Percentiles rank a stretch among this genome's conserved stretches.
Conservation (phyloP, 2,797 vertebrate species). For the Podarcis siculus region DNA sequence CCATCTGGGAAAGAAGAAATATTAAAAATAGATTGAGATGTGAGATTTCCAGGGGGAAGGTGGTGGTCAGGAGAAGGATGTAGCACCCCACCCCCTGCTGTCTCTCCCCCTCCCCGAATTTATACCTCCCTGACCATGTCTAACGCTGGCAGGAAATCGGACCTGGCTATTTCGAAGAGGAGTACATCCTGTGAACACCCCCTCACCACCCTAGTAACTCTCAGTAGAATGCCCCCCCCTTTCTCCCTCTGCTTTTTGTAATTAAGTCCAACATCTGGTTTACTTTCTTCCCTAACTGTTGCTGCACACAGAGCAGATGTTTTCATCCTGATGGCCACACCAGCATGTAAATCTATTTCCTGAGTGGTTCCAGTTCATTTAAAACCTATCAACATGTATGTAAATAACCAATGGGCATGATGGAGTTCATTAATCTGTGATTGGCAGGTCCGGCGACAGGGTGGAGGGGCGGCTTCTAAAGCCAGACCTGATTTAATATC, state of each 20-base stretch:
- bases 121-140: not conserved
- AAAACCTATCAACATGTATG: not conserved
- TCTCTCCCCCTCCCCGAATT: not conserved
- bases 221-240: not conserved
- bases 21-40: not conserved
- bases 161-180: not conserved
- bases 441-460: not conserved
- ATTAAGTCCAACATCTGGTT: slow-evolving; percentile 20
- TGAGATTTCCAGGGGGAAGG: no score
- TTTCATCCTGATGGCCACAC: not conserved
- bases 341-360: not conserved
- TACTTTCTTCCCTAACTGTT: not conserved
- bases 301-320: slow-evolving; percentile 8
- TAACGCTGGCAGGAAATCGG: not conserved
- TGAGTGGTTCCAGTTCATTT: slow-evolving; percentile 14
- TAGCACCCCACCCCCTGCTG: not conserved
- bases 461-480: not conserved
- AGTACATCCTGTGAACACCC: not conserved
- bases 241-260: not conserved
- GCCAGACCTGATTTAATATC: no score
- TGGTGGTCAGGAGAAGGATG: not conserved
- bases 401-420: not conserved
- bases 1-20: not conserved
- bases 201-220: not conserved
- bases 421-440: not conserved